A percentile compares a stretch with the other conserved stretches of the same genome.
phyloP scores from a whole-genome alignment of 2,888 invertebrate genomes.

The Epicampocera succincta region DNA sequence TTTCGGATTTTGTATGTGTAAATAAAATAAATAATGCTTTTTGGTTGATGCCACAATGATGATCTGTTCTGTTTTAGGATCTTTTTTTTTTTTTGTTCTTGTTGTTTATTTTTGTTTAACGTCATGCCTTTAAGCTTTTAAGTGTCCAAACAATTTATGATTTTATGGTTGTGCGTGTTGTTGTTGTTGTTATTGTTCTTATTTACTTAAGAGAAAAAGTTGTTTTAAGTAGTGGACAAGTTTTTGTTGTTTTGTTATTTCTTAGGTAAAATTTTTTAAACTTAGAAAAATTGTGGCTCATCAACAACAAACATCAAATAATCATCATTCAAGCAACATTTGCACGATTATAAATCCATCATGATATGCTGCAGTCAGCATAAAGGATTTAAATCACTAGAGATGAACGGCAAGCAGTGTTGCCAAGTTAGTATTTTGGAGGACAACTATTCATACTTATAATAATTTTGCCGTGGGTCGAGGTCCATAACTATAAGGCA shows the following conservation, averaged over 20 bases:
- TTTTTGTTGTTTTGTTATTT: constrained; percentile 1
- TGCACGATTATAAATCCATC: constrained; percentile 66
- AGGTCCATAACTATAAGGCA: too few relatives aligned
- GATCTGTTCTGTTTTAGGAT: constrained; percentile 29
- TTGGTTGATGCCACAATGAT: constrained; percentile 47
- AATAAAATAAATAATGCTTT: constrained; percentile 59
- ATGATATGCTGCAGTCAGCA: constrained; percentile 26
- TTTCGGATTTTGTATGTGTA: not conserved
- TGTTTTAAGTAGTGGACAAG: constrained; percentile 27
- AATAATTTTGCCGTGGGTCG: too few relatives aligned
- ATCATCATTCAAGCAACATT: constrained; percentile 62
- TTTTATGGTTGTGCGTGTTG: constrained; percentile 53
- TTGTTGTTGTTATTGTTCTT: constrained; percentile 38
- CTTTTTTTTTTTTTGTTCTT: constrained; percentile 10
- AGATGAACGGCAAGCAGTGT: too few relatives aligned
- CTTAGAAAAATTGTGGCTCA: constrained; percentile 46
- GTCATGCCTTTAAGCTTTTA: constrained; percentile 62
- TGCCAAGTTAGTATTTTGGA: too few relatives aligned
- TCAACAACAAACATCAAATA: constrained; percentile 59
- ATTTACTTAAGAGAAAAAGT: constrained; percentile 24
- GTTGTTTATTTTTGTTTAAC: constrained; percentile 22
- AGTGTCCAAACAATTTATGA: constrained; percentile 67
- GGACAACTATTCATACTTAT: too few relatives aligned
- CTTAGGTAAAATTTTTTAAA: constrained; percentile 27
- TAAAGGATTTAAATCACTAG: not conserved